A percentile compares a stretch with the other conserved stretches of the same genome.
Evolutionary conservation across 2,888 invertebrate species (phyloP).

Genomic region (Orthosia gothica): DNA sequence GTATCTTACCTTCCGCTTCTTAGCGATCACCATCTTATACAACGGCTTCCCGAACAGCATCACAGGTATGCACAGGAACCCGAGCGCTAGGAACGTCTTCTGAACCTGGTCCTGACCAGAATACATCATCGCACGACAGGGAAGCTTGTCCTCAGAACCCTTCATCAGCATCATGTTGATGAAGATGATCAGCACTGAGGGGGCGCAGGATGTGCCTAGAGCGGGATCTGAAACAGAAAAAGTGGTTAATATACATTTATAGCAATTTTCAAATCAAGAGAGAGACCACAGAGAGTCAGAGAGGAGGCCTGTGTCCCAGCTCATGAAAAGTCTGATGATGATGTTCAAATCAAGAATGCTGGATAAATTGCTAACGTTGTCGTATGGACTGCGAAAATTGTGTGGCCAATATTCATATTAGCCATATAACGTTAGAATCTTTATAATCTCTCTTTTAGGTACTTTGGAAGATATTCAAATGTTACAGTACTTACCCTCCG

Average conservation of each 20-base stretch:
- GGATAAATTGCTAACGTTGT: no score
- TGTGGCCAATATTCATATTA: no score
- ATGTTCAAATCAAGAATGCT: no score
- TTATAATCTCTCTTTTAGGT: no score
- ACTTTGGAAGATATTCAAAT: no score
- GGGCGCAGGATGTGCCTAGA: constrained; percentile 92
- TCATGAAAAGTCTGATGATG: no score
- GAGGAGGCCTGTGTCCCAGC: no score
- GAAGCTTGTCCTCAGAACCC: constrained; percentile 79
- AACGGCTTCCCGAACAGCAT: constrained; percentile 96
- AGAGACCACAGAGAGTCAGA: no score
- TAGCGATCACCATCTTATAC: constrained; percentile 90
- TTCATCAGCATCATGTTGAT: constrained; percentile 96
- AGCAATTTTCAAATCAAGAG: neutral
- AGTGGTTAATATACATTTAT: neutral
- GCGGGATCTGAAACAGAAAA: constrained; percentile 79
- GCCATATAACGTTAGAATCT: no score
- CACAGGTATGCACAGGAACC: constrained; percentile 94
- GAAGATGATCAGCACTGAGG: constrained; percentile 95
- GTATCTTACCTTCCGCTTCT: constrained; percentile 79
- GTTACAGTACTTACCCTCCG: constrained; percentile 76
- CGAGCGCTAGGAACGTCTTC: constrained; percentile 92
- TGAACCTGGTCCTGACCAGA: constrained; percentile 92
- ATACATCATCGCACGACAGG: constrained; percentile 92
- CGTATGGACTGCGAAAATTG: no score